Base-by-base conservation (phyloP, 2,888 invertebrate genomes). In the Harmothoe impar region DNA sequence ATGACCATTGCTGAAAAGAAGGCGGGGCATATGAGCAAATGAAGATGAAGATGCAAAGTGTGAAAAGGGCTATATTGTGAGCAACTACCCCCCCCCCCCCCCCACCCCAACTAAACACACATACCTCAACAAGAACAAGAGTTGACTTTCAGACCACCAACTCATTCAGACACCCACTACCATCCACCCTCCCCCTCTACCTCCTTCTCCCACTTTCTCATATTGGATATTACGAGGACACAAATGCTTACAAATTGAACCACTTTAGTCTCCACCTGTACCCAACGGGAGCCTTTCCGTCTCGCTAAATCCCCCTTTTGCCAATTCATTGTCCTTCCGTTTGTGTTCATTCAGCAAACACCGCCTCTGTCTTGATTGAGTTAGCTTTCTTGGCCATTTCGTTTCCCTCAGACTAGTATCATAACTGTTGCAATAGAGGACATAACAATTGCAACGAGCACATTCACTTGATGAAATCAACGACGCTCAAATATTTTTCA, bases 401-500 rank as follows among this genome's bases (percentile, higher is more conserved):
- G 84, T 90, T 86, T 68, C 52, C 84, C 20, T n/a, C 68, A 54
- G n/a, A 56, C 33, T 35, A 43, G 90, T 90, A 90, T 90, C 84
- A 90, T 85, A 90, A 90, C 90, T 90, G 85, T 85, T 85, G 85
- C 54, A 35, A 56, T 43, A 85, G 85, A 84, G 15, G 51, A 77
- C 85, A 85, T n/a, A 56, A 56, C 90, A 90, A 90, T 90, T 90
- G 86, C 54, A n/a, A n/a, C 54, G 35, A 56, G 43, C 51, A 33
- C 85, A 68, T 77, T 86, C 85, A 89, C 33, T 68, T 90, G 90
- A 90, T 90, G 62, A 85, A 90, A 90, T 90, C 85, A 90, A 90
- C 81, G 56, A 62, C 90, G 51, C 52, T 85, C 90, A 85, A 90
- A 85, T 90, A 90, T 90, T 90, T 89, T 90, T 56, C 90, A 90